Evolutionary conservation across 2,888 invertebrate species (phyloP), one percentile per base, ranked within the genome.

Genomic region (Gasteruption jaculator): DNA sequence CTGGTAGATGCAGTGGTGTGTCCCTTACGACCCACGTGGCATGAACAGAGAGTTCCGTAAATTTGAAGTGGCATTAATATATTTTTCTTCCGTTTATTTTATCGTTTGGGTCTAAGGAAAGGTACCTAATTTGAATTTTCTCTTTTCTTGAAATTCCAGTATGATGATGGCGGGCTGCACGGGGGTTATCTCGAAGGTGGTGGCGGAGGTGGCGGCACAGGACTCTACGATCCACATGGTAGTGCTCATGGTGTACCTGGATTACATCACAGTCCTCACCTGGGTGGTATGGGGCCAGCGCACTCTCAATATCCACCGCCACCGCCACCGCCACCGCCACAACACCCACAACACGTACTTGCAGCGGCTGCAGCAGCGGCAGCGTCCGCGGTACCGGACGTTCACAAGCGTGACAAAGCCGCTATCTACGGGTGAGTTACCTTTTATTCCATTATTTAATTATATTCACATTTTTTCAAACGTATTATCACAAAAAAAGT

Each of bases 381-480:
- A 35, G 72, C 72, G 46, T 74, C 74, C 43, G 74, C 78, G 54
- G 80, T 82, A 49, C 91, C 91, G 64, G 91, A 92, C 75, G 91
- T 91, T 64, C 91, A 91, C 77, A 95, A 95, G 79, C 80, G 95
- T 72, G 95, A 95, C 80, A 95, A 94, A 80, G 94, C 95, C 80
- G 92, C 94, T 71, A 94, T 95, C 74, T 95, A 95, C 78, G 93
- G 94, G 95, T 95, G 82, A 89, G 91, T 82, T 57, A 44, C 21
- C 11, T n/a, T n/a, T n/a, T n/a, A n/a, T n/a, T 19, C 11, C 2
- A 36, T n/a, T n/a, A n/a, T n/a, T n/a, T n/a, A n/a, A n/a, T n/a
- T n/a, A n/a, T n/a, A n/a, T n/a, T 19, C n/a, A n/a, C n/a, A n/a
- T n/a, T n/a, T n/a, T n/a, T n/a, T n/a, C n/a, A n/a, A n/a, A n/a